Evolutionary conservation across 2,888 invertebrate genomes (phyloP), one percentile per base, ranked within the genome.

Genomic region (Anthophora plumipes): DNA sequence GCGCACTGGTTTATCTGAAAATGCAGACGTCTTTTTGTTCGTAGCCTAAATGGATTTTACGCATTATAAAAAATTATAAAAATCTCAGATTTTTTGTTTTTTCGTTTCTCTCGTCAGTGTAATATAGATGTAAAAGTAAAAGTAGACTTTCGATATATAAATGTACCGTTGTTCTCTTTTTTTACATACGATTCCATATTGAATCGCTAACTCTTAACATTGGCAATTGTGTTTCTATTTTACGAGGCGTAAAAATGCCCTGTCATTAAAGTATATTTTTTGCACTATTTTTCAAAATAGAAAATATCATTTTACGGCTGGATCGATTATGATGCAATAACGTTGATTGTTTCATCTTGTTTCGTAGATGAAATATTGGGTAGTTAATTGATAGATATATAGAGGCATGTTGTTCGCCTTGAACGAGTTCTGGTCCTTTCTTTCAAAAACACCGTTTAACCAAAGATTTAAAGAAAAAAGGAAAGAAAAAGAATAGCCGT

Each of bases 261-360:
- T 20, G 11, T 7, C 14, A 25, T 25, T 14, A 46, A 39, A 0
- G n/a, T 0, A 22, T 52, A 31, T 43, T 6, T 48, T 54, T 48
- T 17, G 63, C 39, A 7, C 12, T 37, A 63, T 70, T 72, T 61
- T 61, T 20, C 54, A 17, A 39, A 57, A 64, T 25, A 31, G 25
- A 60, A 57, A 71, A 54, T 66, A 43, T 61, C 17, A 9, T 57
- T 43, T 64, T 67, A 57, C 31, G 22, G 60, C 64, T 54, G 68
- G 39, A 66, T 77, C 52, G 54, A 57, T 55, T 50, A 82, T 86
- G 85, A 85, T 82, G 85, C 85, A 86, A 86, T 66, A 84, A 74
- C 52, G 68, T 76, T 64, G 77, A 68, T 80, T 80, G 74, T 85
- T 86, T 86, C 85, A 54, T 78, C 67, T 77, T 85, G 79, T 80